Evolutionary conservation across 1,140 invertebrate genomes (phyloP), one percentile per base, ranked within the genome.

Genomic region (Bombus difficillimus): DNA sequence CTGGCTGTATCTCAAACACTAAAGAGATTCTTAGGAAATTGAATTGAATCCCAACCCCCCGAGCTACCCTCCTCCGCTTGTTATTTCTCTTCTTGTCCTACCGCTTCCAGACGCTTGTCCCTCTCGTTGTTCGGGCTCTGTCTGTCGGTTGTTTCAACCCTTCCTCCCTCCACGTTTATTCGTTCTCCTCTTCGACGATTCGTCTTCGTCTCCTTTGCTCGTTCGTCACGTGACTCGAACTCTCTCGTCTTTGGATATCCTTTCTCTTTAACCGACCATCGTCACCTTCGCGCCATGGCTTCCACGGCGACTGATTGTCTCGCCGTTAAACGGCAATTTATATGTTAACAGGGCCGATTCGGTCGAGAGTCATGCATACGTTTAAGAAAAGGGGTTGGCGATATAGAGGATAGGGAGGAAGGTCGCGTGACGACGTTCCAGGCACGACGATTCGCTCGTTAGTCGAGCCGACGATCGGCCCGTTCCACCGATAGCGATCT

Each of bases 1-100:
- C 66, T 88, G 88, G 87, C 91, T 93, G 91, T 92, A 93, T 93
- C 91, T 93, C 91, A 91, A 92, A 91, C 90, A 87, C 92, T 93
- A 92, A 93, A 93, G 92, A 94, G 88, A 93, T 94, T 93, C 92
- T 92, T 92, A 92, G 89, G 85, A 93, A 94, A 93, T 93, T 93
- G 90, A 94, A 94, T 94, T 92, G 92, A 92, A 94, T 92, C 91
- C 89, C 82, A 81, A 81, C 83, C 75, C 43, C 34, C 57, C 57
- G 57, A 59, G 37, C 47, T 5, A 28, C 32, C n/a, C 10, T 25
- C 37, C 66, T 37, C 0, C 57, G 32, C 66, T 37, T 59, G 76
- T 87, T 85, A 68, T 83, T 62, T 81, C 78, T 85, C 69, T 43
- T 86, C 84, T 72, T 39, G 43, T 64, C 15, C 28, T 25, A 37